These are phyloP conservation scores for Hemicrepidius hirtus DNA, from an alignment of 2,888 invertebrate species.

Conservation along the genomic window DNA sequence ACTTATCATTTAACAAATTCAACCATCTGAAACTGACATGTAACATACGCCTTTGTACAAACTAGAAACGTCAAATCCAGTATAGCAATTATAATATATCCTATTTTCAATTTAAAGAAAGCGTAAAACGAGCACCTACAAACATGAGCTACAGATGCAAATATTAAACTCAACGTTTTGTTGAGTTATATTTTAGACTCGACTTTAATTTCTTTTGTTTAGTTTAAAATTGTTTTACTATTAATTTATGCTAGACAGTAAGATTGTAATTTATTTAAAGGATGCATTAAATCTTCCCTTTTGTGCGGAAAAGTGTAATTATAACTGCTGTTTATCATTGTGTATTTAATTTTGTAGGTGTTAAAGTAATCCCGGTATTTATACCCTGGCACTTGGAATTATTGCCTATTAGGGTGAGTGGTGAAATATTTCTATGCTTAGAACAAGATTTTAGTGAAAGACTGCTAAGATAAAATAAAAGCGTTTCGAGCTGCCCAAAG, in stretches of 20 bases:
- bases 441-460: slow-evolving; percentile 30
- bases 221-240: slow-evolving; percentile 31
- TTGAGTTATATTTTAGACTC: slow-evolving; percentile 44
- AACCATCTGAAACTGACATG: slow-evolving; percentile 23
- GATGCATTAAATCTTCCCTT: slow-evolving; percentile 27
- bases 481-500: slow-evolving; percentile 24
- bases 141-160: slow-evolving; percentile 21
- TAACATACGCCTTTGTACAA: slow-evolving; percentile 39
- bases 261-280: background rate
- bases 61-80: slow-evolving; percentile 5
- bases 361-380: slow-evolving; percentile 46
- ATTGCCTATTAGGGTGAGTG: slow-evolving; percentile 36
- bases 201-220: slow-evolving; percentile 26
- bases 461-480: slow-evolving; percentile 39
- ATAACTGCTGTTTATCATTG: slow-evolving; percentile 40
- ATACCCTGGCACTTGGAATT: slow-evolving; percentile 35
- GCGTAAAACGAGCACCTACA: slow-evolving; percentile 37
- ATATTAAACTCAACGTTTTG: slow-evolving; percentile 43
- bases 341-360: slow-evolving; percentile 50
- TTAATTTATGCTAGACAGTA: background rate
- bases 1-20: slow-evolving; percentile 6
- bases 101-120: slow-evolving; percentile 20
- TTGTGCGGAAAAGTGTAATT: slow-evolving; percentile 37
- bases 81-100: slow-evolving; percentile 6
- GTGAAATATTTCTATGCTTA: slow-evolving; percentile 41